Conservation (phyloP, 2,888 invertebrate species). For the Oscheius sp. region DNA sequence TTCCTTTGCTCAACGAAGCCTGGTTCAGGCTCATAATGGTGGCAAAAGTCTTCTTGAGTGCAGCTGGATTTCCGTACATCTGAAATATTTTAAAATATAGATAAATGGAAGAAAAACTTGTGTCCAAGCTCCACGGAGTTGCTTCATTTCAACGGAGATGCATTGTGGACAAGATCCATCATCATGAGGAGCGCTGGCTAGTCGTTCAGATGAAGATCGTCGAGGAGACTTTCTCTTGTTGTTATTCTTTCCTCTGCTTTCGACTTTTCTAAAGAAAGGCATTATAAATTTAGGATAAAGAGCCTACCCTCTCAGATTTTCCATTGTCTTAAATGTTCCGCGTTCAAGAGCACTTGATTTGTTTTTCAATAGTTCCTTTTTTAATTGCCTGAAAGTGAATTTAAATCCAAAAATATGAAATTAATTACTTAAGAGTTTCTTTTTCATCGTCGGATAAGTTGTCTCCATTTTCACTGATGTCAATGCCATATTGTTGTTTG, state of each 20-base stretch:
- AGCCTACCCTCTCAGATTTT: slow-evolving; percentile 41
- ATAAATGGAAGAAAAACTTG: slow-evolving; percentile 34
- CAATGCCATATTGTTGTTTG: slow-evolving; percentile 61
- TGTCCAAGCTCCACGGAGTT: slow-evolving; percentile 62
- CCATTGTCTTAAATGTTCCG: slow-evolving; percentile 56
- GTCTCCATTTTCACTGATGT: slow-evolving; percentile 56
- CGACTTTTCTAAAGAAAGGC: neutral
- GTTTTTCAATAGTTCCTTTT: slow-evolving; percentile 52
- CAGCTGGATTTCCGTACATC: slow-evolving; percentile 63
- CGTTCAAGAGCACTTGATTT: slow-evolving; percentile 47
- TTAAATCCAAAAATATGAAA: neutral
- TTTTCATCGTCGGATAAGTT: slow-evolving; percentile 57
- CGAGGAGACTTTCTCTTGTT: slow-evolving; percentile 4
- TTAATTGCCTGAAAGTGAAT: slow-evolving; percentile 47
- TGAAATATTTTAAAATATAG: slow-evolving; percentile 8
- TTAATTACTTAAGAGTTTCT: slow-evolving; percentile 46
- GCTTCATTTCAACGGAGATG: slow-evolving; percentile 50
- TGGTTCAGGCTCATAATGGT: slow-evolving; percentile 58
- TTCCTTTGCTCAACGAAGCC: slow-evolving; percentile 34
- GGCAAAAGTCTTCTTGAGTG: slow-evolving; percentile 58
- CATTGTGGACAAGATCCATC: slow-evolving; percentile 51
- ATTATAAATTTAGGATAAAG: neutral
- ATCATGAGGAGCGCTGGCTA: slow-evolving; percentile 23
- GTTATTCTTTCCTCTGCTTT: slow-evolving; percentile 16
- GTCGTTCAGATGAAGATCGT: slow-evolving; percentile 21